These are phyloP conservation scores for Egretta garzetta DNA, from an alignment of 2,113 vertebrate species.

Conservation along the genomic window DNA sequence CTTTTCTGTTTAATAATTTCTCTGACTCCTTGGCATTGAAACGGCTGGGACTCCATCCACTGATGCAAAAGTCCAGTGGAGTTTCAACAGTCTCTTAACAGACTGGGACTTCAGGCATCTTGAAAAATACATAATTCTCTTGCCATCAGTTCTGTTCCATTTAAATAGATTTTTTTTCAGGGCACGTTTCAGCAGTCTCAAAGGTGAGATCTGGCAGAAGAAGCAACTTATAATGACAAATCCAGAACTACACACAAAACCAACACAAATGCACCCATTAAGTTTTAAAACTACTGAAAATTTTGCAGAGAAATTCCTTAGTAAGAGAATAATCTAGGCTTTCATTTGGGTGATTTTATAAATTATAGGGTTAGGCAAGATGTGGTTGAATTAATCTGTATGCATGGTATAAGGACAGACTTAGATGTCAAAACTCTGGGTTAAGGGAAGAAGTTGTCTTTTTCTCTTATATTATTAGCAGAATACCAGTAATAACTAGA, in stretches of 20 bases:
- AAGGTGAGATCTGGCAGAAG: not conserved
- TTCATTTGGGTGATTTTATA: not conserved
- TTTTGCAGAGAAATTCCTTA: not conserved
- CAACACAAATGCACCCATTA: not conserved
- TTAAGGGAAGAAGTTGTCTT: not conserved
- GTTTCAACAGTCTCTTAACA: not conserved
- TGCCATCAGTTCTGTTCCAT: not conserved
- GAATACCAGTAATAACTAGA: not conserved
- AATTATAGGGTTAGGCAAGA: not conserved
- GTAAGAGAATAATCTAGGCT: not conserved
- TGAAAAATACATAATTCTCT: not conserved
- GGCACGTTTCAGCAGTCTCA: not conserved
- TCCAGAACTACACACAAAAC: not conserved
- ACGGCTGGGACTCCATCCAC: not conserved
- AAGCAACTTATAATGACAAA: not conserved
- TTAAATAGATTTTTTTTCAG: not conserved
- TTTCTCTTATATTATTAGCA: not conserved
- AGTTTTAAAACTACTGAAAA: not conserved
- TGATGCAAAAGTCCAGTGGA: not conserved
- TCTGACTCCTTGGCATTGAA: not conserved
- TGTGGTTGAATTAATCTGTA: not conserved
- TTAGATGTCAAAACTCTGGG: not conserved
- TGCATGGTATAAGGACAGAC: rapidly evolving
- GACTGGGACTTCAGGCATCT: not conserved
- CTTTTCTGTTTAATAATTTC: not conserved